These are phyloP conservation scores for Melangyna quadrimaculata DNA, from an alignment of 2,888 invertebrate genomes.

Conservation along the genomic window DNA sequence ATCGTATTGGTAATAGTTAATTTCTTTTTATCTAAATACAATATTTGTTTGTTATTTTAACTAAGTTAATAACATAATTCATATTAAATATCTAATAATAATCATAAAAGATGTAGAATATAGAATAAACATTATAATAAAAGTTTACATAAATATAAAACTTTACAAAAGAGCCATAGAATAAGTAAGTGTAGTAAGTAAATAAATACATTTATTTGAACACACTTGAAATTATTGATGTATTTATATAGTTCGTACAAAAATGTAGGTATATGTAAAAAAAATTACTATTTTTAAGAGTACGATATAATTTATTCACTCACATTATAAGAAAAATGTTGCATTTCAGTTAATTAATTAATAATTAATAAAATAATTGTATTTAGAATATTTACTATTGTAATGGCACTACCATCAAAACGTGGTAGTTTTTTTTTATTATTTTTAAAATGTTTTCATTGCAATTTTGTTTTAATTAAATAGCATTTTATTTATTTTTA, in stretches of 20 bases:
- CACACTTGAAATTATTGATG: not conserved
- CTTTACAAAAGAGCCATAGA: constrained; percentile 44
- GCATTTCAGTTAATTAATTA: not conserved
- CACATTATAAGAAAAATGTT: constrained; percentile 2
- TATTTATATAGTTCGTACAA: not conserved
- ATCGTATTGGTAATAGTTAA: constrained; percentile 58
- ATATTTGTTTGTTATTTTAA: constrained; percentile 25
- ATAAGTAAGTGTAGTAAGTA: not conserved
- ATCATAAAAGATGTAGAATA: constrained; percentile 15
- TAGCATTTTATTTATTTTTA: not conserved
- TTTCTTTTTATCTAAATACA: constrained; percentile 58
- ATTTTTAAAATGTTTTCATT: not conserved
- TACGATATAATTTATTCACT: not conserved
- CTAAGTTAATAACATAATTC: constrained; percentile 23
- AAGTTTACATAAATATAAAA: constrained; percentile 37
- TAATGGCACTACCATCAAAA: constrained; percentile 53
- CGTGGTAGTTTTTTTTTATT: constrained; percentile 20
- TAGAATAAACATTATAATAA: constrained; percentile 21
- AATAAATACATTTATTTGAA: constrained; percentile 19
- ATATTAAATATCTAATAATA: constrained; percentile 42
- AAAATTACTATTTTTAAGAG: not conserved
- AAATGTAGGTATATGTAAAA: constrained; percentile 9
- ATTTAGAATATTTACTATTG: not conserved
- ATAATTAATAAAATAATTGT: not conserved
- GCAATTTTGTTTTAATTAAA: not conserved